Evolutionary conservation across 2,797 vertebrate genomes (phyloP).

Genomic region (Catharus ustulatus): DNA sequence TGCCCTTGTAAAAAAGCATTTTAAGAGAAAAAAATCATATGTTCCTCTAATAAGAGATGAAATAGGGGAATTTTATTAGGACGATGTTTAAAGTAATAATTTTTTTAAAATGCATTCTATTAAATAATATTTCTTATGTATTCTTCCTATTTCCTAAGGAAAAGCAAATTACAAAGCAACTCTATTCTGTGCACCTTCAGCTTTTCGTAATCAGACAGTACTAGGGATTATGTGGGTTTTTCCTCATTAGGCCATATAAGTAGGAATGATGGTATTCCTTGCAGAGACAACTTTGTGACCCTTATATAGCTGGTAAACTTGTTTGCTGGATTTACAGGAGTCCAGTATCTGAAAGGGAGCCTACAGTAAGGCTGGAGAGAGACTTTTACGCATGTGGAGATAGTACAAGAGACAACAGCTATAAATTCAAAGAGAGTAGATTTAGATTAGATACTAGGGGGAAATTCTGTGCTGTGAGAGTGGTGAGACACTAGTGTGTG

Average conservation of each 20-base stretch:
- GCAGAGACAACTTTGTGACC: background rate
- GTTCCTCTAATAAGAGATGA: background rate
- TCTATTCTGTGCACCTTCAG: background rate
- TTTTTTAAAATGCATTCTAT: background rate
- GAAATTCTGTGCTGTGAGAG: background rate
- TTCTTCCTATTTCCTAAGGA: background rate
- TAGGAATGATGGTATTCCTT: background rate
- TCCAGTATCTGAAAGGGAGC: background rate
- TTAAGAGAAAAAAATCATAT: background rate
- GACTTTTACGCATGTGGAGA: background rate
- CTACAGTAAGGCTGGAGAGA: background rate
- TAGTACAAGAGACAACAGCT: background rate
- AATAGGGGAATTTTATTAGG: background rate
- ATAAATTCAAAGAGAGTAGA: background rate
- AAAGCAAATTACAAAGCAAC: background rate
- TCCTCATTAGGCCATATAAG: accelerated
- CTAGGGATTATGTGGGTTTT: accelerated
- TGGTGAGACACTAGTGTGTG: accelerated
- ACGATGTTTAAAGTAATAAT: background rate
- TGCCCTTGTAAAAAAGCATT: accelerated
- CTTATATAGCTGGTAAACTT: background rate
- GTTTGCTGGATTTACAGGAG: background rate
- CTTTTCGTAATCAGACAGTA: accelerated
- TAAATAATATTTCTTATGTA: background rate
- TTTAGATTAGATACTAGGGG: background rate